Conservation (phyloP, 2,113 vertebrate genomes). For the Morone saxatilis region DNA sequence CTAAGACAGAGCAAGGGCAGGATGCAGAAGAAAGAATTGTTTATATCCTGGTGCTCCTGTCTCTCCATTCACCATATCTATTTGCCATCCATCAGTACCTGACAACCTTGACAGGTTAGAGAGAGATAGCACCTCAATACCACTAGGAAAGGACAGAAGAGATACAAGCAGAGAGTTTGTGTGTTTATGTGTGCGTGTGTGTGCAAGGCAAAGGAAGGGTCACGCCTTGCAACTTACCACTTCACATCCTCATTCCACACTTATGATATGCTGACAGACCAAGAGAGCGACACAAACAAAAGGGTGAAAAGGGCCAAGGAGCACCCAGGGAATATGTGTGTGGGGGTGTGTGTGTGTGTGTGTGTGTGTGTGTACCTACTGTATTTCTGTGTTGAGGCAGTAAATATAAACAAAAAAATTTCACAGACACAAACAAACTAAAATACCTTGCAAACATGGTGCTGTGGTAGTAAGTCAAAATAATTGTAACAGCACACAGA, state of each 20-base stretch:
- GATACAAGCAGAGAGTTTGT: slow-evolving; percentile 18
- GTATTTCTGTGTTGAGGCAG: background rate
- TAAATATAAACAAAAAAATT: background rate
- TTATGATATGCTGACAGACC: slow-evolving; percentile 48
- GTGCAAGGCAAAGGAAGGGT: slow-evolving; percentile 43
- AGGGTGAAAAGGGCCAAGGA: slow-evolving; percentile 29
- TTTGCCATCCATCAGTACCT: slow-evolving; percentile 73
- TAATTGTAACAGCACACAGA: no score
- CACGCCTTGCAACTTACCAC: slow-evolving; percentile 54
- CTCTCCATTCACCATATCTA: slow-evolving; percentile 57
- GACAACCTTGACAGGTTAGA: slow-evolving; percentile 74
- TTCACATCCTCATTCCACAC: slow-evolving; percentile 48
- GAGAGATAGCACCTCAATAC: slow-evolving; percentile 68
- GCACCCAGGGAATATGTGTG: slow-evolving; percentile 15
- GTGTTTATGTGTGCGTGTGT: slow-evolving; percentile 4
- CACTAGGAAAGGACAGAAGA: slow-evolving; percentile 30
- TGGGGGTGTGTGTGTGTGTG: background rate
- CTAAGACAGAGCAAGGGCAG: slow-evolving; percentile 49
- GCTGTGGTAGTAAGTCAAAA: background rate
- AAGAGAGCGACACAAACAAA: slow-evolving; percentile 32
- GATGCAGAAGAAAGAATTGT: slow-evolving; percentile 49
- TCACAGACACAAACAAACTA: background rate
- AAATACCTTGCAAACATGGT: slow-evolving; percentile 1
- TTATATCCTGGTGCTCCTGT: slow-evolving; percentile 55
- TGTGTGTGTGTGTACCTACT: background rate